Evolutionary conservation across 2,113 vertebrate genomes (phyloP).

Genomic region (Cariama cristata): DNA sequence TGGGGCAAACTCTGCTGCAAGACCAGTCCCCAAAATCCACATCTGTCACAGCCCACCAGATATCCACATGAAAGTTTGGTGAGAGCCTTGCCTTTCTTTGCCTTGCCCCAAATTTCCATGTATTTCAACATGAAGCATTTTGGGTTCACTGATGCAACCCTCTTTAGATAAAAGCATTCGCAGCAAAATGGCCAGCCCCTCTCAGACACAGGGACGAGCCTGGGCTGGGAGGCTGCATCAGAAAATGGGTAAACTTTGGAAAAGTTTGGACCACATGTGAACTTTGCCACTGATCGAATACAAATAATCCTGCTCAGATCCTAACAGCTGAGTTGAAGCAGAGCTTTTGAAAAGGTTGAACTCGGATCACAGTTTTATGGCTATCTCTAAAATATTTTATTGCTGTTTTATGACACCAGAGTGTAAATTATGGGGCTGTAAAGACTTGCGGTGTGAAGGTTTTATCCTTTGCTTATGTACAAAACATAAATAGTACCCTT

Average conservation of each 20-base stretch:
- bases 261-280: neutral
- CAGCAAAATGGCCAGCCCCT: neutral
- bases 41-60: neutral
- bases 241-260: fast-evolving
- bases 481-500: neutral
- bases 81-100: neutral
- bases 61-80: neutral
- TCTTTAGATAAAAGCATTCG: neutral
- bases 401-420: neutral
- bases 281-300: neutral
- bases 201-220: neutral
- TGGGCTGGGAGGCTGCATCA: neutral
- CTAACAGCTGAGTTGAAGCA: neutral
- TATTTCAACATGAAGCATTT: neutral
- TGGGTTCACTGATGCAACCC: neutral
- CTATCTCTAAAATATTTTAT: conserved; percentile 39
- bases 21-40: neutral
- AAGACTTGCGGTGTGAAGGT: neutral
- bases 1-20: neutral
- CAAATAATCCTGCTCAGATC: neutral
- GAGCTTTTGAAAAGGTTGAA: neutral
- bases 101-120: neutral
- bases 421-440: conserved; percentile 11
- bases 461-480: conserved; percentile 1
- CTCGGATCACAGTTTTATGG: neutral